Evolutionary conservation across 2,797 vertebrate species (phyloP).

Genomic region (Smutsia gigantea): DNA sequence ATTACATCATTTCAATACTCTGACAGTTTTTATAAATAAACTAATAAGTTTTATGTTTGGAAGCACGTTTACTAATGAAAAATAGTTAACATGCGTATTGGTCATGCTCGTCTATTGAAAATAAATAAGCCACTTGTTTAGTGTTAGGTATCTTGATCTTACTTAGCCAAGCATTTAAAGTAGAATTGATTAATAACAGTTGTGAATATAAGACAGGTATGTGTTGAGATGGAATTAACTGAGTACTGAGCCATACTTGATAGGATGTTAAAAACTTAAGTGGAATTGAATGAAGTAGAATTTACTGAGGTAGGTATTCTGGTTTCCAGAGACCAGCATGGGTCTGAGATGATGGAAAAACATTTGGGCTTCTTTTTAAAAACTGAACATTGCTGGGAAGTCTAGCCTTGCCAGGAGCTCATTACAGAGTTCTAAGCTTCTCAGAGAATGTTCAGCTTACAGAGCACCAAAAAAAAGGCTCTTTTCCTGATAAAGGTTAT

Average conservation of each 20-base stretch:
- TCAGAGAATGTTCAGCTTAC: conserved; percentile 1
- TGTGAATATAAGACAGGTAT: neutral
- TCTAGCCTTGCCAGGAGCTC: neutral
- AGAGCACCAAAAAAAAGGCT: neutral
- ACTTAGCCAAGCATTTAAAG: conserved; percentile 47
- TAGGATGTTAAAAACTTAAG: conserved; percentile 27
- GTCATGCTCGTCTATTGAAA: neutral
- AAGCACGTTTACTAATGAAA: conserved; percentile 18
- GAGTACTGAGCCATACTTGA: neutral
- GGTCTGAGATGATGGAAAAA: neutral
- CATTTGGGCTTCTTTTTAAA: conserved; percentile 23
- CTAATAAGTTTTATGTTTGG: conserved; percentile 34
- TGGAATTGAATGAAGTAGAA: conserved; percentile 40
- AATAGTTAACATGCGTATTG: neutral
- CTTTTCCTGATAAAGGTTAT: conserved; percentile 1
- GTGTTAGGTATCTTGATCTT: neutral
- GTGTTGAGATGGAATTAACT: neutral
- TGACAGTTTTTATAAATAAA: conserved; percentile 53
- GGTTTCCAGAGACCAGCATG: neutral
- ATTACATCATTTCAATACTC: neutral
- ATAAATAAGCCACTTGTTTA: conserved; percentile 14
- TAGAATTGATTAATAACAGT: conserved; percentile 25
- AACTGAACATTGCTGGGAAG: neutral
- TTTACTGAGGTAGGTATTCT: conserved; percentile 20
- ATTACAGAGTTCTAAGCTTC: neutral